Conservation (phyloP, 2,113 vertebrate species). For the Nycticryphes semicollaris region DNA sequence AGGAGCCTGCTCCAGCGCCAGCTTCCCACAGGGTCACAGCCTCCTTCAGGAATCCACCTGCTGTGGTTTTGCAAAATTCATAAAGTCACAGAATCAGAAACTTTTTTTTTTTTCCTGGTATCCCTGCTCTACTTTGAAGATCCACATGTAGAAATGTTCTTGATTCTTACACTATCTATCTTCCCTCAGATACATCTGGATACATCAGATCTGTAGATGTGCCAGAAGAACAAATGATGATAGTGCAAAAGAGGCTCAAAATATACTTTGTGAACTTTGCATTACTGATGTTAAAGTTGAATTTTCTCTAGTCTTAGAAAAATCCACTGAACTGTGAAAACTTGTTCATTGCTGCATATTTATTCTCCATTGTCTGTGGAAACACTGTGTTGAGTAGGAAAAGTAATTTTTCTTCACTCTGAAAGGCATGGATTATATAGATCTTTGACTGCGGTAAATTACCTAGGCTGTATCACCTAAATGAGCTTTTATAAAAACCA, state of each 20-base stretch:
- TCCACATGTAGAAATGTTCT: not conserved
- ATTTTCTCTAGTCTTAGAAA: not conserved
- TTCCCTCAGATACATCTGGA: not conserved
- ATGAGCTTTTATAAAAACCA: not conserved
- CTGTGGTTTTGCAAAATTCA: not conserved
- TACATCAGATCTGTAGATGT: not conserved
- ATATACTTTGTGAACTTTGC: not conserved
- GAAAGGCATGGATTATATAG: not conserved
- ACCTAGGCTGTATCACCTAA: not conserved
- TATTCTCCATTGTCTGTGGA: not conserved
- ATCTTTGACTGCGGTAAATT: not conserved
- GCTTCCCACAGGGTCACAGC: not conserved
- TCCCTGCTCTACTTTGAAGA: not conserved
- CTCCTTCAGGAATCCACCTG: not conserved
- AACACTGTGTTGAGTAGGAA: not conserved
- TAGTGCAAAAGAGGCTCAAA: not conserved
- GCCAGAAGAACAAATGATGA: not conserved
- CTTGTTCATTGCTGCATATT: not conserved
- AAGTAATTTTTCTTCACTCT: not conserved
- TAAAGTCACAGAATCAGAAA: not conserved
- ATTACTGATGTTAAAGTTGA: not conserved
- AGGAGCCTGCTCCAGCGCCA: not conserved
- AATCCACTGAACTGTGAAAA: not conserved
- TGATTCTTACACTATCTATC: not conserved
- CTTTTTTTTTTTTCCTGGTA: not conserved